phyloP scores from a whole-genome alignment of 1,140 invertebrate genomes.

The Trichonephila clavata region DNA sequence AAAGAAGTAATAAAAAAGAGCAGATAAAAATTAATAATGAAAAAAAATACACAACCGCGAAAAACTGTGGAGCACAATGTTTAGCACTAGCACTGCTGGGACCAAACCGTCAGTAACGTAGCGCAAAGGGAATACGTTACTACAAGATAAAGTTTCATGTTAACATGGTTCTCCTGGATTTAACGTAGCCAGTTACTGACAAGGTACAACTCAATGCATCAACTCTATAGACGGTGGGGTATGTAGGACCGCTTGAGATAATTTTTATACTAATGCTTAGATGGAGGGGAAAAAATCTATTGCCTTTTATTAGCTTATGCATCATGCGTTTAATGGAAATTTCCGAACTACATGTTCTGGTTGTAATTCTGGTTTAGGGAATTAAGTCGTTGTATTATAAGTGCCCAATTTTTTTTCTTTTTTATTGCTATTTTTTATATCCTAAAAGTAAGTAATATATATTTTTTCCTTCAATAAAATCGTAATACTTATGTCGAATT shows the following conservation, averaged over 20 bases:
- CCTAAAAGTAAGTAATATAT: too few relatives aligned
- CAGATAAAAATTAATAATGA: conserved; percentile 33
- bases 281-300: not conserved
- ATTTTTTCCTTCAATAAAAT: too few relatives aligned
- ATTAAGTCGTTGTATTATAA: not conserved
- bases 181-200: conserved; percentile 35
- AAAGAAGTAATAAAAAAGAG: not conserved
- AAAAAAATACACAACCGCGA: not conserved
- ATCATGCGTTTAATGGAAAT: not conserved
- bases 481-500: too few relatives aligned
- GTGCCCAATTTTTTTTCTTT: too few relatives aligned
- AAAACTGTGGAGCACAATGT: conserved; percentile 23
- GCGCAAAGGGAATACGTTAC: conserved; percentile 44
- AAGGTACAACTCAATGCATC: conserved; percentile 37
- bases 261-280: not conserved
- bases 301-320: not conserved
- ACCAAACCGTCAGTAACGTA: not conserved
- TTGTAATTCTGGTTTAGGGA: not conserved
- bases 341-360: not conserved
- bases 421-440: too few relatives aligned
- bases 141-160: conserved; percentile 52
- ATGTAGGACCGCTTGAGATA: not conserved
- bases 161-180: conserved; percentile 52
- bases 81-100: not conserved
- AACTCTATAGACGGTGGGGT: not conserved